A percentile compares a stretch with the other conserved stretches of the same genome.
phyloP scores from a whole-genome alignment of 2,888 invertebrate genomes.

The Platycheirus albimanus region DNA sequence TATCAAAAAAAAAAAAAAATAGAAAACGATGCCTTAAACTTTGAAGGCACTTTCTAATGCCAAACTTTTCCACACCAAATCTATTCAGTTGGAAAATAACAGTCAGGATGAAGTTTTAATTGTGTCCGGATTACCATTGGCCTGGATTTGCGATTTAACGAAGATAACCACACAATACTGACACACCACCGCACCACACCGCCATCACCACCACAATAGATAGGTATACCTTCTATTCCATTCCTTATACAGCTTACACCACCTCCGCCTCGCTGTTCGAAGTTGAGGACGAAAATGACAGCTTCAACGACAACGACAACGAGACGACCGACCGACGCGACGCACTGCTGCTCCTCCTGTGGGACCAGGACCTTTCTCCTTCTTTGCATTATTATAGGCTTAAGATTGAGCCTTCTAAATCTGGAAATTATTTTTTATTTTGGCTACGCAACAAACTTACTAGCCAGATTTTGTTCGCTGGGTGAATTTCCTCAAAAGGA shows the following conservation, averaged over 20 bases:
- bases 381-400: conserved; percentile 63
- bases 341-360: conserved; percentile 10
- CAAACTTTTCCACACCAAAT: conserved; percentile 69
- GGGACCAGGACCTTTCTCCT: conserved; percentile 19
- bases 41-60: conserved; percentile 55
- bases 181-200: not conserved
- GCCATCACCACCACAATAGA: conserved; percentile 13
- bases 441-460: conserved; percentile 34
- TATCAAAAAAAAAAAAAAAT: conserved; percentile 31
- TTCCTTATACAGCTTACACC: no score
- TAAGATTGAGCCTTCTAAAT: conserved; percentile 69
- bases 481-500: conserved; percentile 52
- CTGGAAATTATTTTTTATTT: conserved; percentile 67
- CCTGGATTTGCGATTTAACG: conserved; percentile 63
- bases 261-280: no score
- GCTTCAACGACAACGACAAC: no score
- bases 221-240: no score
- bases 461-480: conserved; percentile 1
- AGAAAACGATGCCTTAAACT: conserved; percentile 58
- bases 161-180: conserved; percentile 47
- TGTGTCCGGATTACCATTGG: conserved; percentile 76
- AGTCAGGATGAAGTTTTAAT: conserved; percentile 76
- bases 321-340: not conserved
- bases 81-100: conserved; percentile 75
- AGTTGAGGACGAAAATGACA: no score